A percentile compares a stretch with the other conserved stretches of the same genome.
Conservation (phyloP, 2,888 invertebrate species). For the Desoria tigrina region DNA sequence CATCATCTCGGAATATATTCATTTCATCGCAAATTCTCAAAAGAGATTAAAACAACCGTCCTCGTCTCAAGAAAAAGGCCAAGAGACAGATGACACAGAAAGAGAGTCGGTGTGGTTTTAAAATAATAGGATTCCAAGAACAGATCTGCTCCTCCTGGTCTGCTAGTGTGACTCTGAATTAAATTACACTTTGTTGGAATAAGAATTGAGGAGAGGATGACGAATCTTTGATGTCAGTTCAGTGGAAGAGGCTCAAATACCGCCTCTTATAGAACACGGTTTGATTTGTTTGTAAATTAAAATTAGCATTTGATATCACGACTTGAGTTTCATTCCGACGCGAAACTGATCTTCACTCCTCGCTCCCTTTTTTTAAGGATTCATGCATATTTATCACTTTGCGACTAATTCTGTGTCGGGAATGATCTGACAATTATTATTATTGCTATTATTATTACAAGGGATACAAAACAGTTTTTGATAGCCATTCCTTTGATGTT, state of each 20-base stretch:
- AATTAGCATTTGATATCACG: conserved; percentile 15
- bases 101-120: not conserved
- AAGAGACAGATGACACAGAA: not conserved
- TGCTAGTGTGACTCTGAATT: conserved; percentile 26
- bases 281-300: conserved; percentile 11
- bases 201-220: conserved; percentile 6
- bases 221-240: conserved; percentile 29
- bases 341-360: conserved; percentile 8
- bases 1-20: too few relatives aligned
- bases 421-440: too few relatives aligned
- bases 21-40: too few relatives aligned
- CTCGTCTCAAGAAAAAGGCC: not conserved
- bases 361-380: too few relatives aligned
- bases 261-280: not conserved
- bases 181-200: conserved; percentile 20
- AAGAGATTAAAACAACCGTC: too few relatives aligned
- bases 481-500: too few relatives aligned
- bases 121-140: too few relatives aligned
- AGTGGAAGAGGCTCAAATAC: not conserved
- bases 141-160: too few relatives aligned
- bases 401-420: too few relatives aligned
- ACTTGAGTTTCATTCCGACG: not conserved
- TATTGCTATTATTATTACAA: too few relatives aligned
- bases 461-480: too few relatives aligned
- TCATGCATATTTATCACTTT: conserved; percentile 12